Base-by-base conservation (phyloP, 2,797 vertebrate genomes). In the Enteromius radiatus region DNA sequence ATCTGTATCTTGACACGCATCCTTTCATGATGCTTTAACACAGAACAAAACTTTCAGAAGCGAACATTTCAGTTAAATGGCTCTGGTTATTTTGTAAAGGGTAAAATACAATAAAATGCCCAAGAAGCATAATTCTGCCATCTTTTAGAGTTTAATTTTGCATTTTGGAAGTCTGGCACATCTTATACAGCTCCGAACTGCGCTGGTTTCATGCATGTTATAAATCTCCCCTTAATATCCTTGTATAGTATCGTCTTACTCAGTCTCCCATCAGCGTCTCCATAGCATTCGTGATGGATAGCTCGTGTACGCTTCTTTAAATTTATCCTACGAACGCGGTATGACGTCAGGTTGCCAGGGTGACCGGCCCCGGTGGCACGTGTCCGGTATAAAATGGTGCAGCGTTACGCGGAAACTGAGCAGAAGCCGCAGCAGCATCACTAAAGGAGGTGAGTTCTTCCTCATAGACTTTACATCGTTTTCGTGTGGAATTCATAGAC, bases 351-450 rank as follows among this genome's bases (percentile, higher is more conserved):
- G 89, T 91, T 84, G 67, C 89, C 89, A 86, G 28, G 87, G 81
- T 74, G 67, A 90, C 88, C 23, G 43, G 68, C 82, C 38, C 70
- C 10, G 81, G 52, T 68, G 73, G 86, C 89, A 80, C 87, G 88
- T 87, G 86, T 49, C 64, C 15, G 3, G 23, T 89, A 90, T 91
- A 91, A 88, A 91, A 87, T 1, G 31, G 31, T 64, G 83, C 52
- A 59, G 85, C 86, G 33, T 23, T 56, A 54, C 74, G 26, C 77
- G 76, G 61, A 83, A 76, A 76, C 56, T 12, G 78, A 56, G 76
- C 87, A 87, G 76, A 81, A 74, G 76, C 87, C 83, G 87, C 88
- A 89, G 90, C 90, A 91, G 89, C 90, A 91, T 89, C 90, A 65
- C 68, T 1, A 1, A 47, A 82, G 19, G 67, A 83, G 87, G 87